Conservation (phyloP, 2,113 vertebrate species). For the Engystomops pustulosus region DNA sequence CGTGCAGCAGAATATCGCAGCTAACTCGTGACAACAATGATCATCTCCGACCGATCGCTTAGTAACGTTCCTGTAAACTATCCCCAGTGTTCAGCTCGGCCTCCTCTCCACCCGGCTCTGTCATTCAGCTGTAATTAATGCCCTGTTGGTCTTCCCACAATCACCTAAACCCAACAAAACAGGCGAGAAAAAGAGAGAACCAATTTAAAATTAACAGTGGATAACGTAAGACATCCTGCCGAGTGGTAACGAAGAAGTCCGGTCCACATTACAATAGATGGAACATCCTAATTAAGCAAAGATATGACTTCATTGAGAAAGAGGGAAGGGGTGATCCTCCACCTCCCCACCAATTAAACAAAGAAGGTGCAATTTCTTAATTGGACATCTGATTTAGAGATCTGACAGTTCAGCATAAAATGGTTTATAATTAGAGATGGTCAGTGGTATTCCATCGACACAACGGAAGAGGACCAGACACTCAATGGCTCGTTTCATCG, state of each 20-base stretch:
- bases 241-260: slow-evolving; percentile 64
- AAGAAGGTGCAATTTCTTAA: slow-evolving; percentile 85
- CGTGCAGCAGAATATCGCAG: background rate
- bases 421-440: slow-evolving; percentile 63
- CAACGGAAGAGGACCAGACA: background rate
- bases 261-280: slow-evolving; percentile 71
- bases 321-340: slow-evolving; percentile 61
- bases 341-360: slow-evolving; percentile 85
- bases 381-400: slow-evolving; percentile 75
- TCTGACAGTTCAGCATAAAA: slow-evolving; percentile 67
- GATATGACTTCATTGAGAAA: slow-evolving; percentile 80
- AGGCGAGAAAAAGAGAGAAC: slow-evolving; percentile 61
- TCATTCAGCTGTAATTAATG: slow-evolving; percentile 65
- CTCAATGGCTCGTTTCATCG: background rate
- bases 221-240: slow-evolving; percentile 70
- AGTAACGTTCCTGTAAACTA: slow-evolving; percentile 13
- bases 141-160: slow-evolving; percentile 66
- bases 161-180: slow-evolving; percentile 61
- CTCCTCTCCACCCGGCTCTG: slow-evolving; percentile 44
- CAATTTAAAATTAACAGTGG: slow-evolving; percentile 68
- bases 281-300: slow-evolving; percentile 80
- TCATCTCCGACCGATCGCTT: background rate
- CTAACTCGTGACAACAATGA: background rate
- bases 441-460: slow-evolving; percentile 28
- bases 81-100: slow-evolving; percentile 30